phyloP scores from a whole-genome alignment of 2,113 vertebrate genomes.

The Phocoena phocoena region DNA sequence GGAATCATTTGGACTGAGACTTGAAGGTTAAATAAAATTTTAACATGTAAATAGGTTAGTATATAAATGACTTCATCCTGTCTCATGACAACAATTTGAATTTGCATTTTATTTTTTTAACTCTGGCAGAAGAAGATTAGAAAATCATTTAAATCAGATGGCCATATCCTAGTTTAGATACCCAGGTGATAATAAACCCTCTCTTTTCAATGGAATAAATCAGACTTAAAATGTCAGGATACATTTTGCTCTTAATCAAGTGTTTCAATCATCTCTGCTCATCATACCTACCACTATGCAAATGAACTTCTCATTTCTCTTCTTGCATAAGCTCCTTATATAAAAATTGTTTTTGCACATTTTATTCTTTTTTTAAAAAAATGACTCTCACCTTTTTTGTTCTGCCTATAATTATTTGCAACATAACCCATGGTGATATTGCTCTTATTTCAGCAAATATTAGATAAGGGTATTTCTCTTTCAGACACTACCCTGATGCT shows the following conservation, averaged over 20 bases:
- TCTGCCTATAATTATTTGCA: not conserved
- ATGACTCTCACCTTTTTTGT: not conserved
- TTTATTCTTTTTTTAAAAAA: not conserved
- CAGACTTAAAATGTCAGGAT: constrained; percentile 27
- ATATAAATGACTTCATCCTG: not conserved
- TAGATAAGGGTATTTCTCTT: not conserved
- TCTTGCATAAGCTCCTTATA: not conserved
- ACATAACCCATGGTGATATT: not conserved
- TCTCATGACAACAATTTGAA: not conserved
- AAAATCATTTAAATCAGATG: constrained; percentile 2
- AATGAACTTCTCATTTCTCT: not conserved
- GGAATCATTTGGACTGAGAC: not conserved
- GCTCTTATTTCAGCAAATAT: not conserved
- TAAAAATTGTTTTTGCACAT: not conserved
- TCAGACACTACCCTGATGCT: fast-evolving
- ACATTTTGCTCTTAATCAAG: not conserved
- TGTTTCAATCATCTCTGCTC: not conserved
- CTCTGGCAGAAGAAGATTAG: not conserved
- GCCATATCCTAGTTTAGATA: not conserved
- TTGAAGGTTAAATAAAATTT: not conserved
- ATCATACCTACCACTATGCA: not conserved
- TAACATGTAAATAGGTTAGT: not conserved
- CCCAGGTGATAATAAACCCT: not conserved
- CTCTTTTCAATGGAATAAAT: not conserved
- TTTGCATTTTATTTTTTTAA: not conserved